Base-by-base conservation (phyloP, 2,797 vertebrate genomes). In the Parauchenoglanis punctatus region DNA sequence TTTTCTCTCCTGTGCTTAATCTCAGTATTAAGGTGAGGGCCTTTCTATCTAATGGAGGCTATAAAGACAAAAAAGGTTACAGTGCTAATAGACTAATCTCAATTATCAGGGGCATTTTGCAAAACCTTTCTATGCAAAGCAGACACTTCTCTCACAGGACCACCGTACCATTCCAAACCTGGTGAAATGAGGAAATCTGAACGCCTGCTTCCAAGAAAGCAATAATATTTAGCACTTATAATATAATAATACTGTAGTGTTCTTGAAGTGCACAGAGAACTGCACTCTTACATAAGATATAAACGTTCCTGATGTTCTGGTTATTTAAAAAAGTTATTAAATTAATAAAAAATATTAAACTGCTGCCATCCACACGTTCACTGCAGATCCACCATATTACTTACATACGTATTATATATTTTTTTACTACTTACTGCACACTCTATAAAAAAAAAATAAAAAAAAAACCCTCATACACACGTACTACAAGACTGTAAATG, bases 21-120 rank as follows among this genome's bases (percentile, higher is more conserved):
- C 89, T 87, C 52, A 85, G 87, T 90, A 87, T 91, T 91, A 90
- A 89, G 91, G 90, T 90, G 89, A 90, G 81, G 87, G 87, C 72
- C 85, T 84, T 89, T 85, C 86, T 84, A 84, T 86, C 90, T 91
- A 89, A 91, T 89, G 87, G 96, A 96, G 95, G 96, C 70, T 88
- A 96, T 96, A 96, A 96, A 96, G 96, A 95, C 95, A 35, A 96
- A 96, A 97, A 97, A 97, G 96, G 96, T 97, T 96, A 97, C 92
- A 58, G 92, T 94, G 90, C 96, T 97, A 97, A 97, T 96, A 97
- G 96, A 97, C 96, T 97, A 96, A 97, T 97, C 96, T 96, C 96
- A 97, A 96, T 97, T 97, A 97, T 96, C 95, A 96, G 96, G 83
- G 96, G 95, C 96, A 96, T 95, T 94, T 94, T 93, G 92, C 87